These are phyloP conservation scores for Nasonia vitripennis DNA, from an alignment of 1,140 invertebrate species.

Conservation along the genomic window DNA sequence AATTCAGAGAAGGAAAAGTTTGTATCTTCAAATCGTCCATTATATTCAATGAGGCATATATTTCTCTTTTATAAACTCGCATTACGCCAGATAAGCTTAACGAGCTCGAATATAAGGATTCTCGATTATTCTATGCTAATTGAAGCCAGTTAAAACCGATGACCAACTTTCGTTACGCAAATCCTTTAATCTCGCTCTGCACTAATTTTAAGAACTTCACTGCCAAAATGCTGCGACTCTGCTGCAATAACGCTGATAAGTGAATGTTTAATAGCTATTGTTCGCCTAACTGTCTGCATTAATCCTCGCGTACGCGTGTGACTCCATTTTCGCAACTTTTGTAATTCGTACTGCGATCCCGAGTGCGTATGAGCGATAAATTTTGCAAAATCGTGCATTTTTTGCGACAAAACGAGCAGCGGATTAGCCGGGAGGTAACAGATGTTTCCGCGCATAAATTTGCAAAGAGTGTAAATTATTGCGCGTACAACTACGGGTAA, in stretches of 20 bases:
- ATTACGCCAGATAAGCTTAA: too few species aligned
- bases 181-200: too few species aligned
- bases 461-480: not conserved
- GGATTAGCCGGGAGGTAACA: not conserved
- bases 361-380: not conserved
- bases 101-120: too few species aligned
- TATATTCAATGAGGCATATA: too few species aligned
- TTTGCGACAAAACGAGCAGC: not conserved
- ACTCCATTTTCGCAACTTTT: not conserved
- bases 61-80: too few species aligned
- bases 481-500: not conserved
- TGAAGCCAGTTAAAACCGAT: too few species aligned
- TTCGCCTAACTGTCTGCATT: not conserved
- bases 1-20: too few species aligned
- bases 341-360: not conserved
- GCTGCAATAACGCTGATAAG: not conserved
- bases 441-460: not conserved
- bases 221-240: too few species aligned
- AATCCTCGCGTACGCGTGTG: not conserved
- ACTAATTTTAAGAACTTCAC: too few species aligned
- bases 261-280: not conserved
- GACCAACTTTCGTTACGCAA: too few species aligned
- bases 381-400: not conserved
- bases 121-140: too few species aligned
- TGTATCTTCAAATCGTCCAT: too few species aligned